Conservation (phyloP, 2,797 vertebrate genomes). For the Limnodromus scolopaceus region DNA sequence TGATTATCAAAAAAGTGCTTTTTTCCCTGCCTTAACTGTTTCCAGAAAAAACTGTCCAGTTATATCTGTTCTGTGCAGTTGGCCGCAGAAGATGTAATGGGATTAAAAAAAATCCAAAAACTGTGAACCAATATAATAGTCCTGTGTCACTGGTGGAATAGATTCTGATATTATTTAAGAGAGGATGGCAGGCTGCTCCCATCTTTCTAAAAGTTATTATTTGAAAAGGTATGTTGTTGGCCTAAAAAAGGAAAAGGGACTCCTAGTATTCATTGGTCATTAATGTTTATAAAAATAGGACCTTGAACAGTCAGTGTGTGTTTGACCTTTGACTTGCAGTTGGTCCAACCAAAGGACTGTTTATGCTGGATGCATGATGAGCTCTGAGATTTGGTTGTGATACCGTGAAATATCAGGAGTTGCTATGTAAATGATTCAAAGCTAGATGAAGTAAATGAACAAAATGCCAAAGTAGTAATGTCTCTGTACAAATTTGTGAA, state of each 20-base stretch:
- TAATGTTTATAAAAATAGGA: neutral
- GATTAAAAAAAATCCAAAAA: neutral
- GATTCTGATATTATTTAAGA: neutral
- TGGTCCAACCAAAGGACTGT: neutral
- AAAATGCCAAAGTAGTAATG: neutral
- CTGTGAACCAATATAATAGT: neutral
- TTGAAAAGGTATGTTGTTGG: neutral
- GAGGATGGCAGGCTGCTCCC: neutral
- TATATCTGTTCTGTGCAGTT: neutral
- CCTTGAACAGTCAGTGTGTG: neutral
- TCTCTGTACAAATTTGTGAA: neutral
- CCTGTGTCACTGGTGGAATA: neutral
- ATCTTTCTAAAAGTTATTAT: neutral
- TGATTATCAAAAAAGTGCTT: neutral
- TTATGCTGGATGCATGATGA: rapidly evolving
- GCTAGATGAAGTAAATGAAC: neutral
- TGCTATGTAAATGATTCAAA: neutral
- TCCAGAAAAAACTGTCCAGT: neutral
- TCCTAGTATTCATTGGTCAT: neutral
- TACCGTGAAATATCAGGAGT: neutral
- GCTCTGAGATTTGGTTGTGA: neutral
- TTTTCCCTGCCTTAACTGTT: neutral
- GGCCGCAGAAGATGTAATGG: neutral
- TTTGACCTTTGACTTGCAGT: constrained; percentile 36
- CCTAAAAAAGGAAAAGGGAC: neutral